Evolutionary conservation across 2,797 vertebrate species (phyloP), one percentile per base, ranked within the genome.

Genomic region (Chiroxiphia lanceolata): DNA sequence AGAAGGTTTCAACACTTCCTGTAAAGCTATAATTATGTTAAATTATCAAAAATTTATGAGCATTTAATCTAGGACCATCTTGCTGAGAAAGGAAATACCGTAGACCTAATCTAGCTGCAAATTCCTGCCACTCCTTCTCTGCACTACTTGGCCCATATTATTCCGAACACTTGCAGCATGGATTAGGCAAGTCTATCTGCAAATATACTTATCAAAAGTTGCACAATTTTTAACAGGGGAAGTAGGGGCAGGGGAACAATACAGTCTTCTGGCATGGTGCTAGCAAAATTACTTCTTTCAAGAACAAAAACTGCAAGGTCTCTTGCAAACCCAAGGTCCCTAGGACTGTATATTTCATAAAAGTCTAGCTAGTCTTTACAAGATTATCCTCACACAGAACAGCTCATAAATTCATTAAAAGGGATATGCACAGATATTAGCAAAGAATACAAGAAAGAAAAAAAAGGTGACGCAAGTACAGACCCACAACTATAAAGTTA

Each of bases 41-140:
- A 83, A 90, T 81, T 69, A 72, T 9, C 38, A 63, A 75, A 83
- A 88, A 94, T 95, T 93, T 94, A 91, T 0, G 9, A 88, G 72
- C 3, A 2, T 65, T 93, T 92, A 86, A 93, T 82, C 87, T 79
- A 54, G 54, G 89, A 75, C 63, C 82, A 89, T 88, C 82, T 91
- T 86, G 72, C 65, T 29, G 69, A 38, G 69, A 89, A 36, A 95
- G 94, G 94, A 97, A 97, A 96, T 96, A 83, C 92, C 50, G 0
- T 10, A 50, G 65, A 65, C 36, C 61, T 95, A 91, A 93, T 80
- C 90, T 91, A 83, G 93, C 91, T 72, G 69, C 91, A 92, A 93
- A 97, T 95, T 88, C 85, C 94, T 93, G 94, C 85, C 87, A 71
- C 89, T 92, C 95, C 94, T 94, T 33, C 79, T 64, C 44, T 12